Evolutionary conservation across 2,797 vertebrate genomes (phyloP), one percentile per base, ranked within the genome.

Genomic region (Helarctos malayanus): DNA sequence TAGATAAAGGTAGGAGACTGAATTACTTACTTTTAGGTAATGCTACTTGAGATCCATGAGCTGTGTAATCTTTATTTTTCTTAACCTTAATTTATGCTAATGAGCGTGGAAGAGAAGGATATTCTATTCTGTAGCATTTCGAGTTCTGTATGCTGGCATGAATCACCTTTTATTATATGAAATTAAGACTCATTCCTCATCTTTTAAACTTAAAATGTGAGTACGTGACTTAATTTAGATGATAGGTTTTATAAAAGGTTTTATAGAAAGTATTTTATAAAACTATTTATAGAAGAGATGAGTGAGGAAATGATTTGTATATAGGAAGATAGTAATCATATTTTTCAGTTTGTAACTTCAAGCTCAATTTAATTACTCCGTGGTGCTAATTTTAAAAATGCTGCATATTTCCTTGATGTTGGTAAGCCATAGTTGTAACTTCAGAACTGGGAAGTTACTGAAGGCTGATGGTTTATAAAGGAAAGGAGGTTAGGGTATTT

Each of bases 1-100:
- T 80, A 93, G 59, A 88, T 16, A 45, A 96, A 94, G 41, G 49
- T 65, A 56, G 52, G 57, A 76, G 79, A 96, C 83, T 94, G 80
- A 97, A 87, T 88, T 84, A 76, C 49, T 94, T 23, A 83, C 45
- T 89, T 94, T 91, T 81, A 88, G 68, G 15, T 95, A 83, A 69
- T 88, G 73, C 73, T 95, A n/a, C 93, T 97, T 95, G 94, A 90
- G 94, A 96, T 91, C 23, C 56, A 89, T 54, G 54, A 76, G 18
- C 32, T 97, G 21, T 86, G 38, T 94, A 76, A 84, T 93, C 41
- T 83, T 96, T 91, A 52, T 89, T 96, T 90, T 96, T 97, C 63
- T 94, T 54, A 94, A 94, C 54, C 41, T 97, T 92, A 94, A 94
- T 92, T 92, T 97, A 88, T 97, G 79, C 65, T 92, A 86, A 14